Evolutionary conservation across 2,888 invertebrate species (phyloP), one percentile per base, ranked within the genome.

Genomic region (Spilosoma lubricipeda): DNA sequence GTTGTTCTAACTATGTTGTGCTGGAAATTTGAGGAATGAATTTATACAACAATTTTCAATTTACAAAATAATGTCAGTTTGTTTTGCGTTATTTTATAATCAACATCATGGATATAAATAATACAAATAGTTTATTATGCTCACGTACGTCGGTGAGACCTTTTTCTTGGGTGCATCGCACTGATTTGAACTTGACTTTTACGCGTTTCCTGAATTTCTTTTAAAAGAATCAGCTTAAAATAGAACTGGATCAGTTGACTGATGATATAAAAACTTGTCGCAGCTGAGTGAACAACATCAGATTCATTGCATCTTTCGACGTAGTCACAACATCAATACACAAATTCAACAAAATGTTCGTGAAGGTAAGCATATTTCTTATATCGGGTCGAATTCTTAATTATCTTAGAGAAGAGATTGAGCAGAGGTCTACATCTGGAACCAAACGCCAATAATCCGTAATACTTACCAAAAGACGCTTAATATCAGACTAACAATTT

Each of bases 171-270:
- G 93, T 88, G 90, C 92, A 90, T 92, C 91, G 92, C 75, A 90
- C 92, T 79, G 79, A 71, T 81, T 80, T 86, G 92, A 85, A 90
- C 94, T 95, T 95, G 94, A 94, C 94, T 94, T 95, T 95, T 91
- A 93, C 81, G 83, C 75, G 84, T 90, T 94, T 95, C 95, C 94
- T 94, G 93, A 91, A 90, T 92, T 92, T 92, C 90, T 91, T 90
- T 83, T 70, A 85, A 65, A 86, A 90, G 80, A 80, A 88, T 89
- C 88, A 87, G 77, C 87, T 86, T 85, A 85, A 80, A 89, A 84
- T 85, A 88, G 87, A 93, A 92, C 91, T 92, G 89, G 90, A 91
- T 84, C 90, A 87, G 77, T 87, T 84, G 70, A 65, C 83, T 73
- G 80, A 77, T 82, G 82, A 88, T 95, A 95, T 93, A 95, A 90